Evolutionary conservation across 2,888 invertebrate species (phyloP).

Genomic region (Sinodicranocentrus sp.): DNA sequence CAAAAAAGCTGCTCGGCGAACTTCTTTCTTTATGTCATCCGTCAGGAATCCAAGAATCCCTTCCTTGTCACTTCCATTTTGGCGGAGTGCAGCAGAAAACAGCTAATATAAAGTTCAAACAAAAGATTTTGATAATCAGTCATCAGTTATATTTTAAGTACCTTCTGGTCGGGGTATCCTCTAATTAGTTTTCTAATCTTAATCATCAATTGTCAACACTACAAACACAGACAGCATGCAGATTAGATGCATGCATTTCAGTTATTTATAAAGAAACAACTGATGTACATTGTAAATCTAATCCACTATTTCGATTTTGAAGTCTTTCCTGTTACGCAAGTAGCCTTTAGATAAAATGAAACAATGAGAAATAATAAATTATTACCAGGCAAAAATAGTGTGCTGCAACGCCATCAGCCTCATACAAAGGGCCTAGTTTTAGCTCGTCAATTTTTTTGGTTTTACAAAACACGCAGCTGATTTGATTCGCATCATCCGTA

Average conservation of each 20-base stretch:
- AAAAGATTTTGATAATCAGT: background rate
- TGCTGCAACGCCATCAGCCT: slow-evolving; percentile 42
- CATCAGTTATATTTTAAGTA: background rate
- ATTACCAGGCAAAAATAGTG: slow-evolving; percentile 76
- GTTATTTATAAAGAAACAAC: background rate
- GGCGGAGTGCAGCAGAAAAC: slow-evolving; percentile 85
- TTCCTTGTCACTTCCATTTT: slow-evolving; percentile 84
- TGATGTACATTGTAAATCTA: background rate
- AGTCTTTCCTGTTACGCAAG: background rate
- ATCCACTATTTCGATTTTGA: background rate
- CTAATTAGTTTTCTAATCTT: background rate
- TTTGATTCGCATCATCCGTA: background rate
- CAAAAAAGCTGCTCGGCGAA: slow-evolving; percentile 83
- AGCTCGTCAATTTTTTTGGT: slow-evolving; percentile 62
- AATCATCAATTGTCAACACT: background rate
- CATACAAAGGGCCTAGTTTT: slow-evolving; percentile 71
- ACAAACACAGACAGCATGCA: background rate
- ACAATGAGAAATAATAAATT: slow-evolving; percentile 6
- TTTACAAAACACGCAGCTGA: slow-evolving; percentile 71
- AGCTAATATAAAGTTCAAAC: slow-evolving; percentile 81
- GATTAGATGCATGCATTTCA: background rate
- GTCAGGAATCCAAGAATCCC: slow-evolving; percentile 87
- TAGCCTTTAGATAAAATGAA: background rate
- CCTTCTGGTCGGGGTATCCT: background rate
- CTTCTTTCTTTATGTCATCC: slow-evolving; percentile 85